phyloP scores from a whole-genome alignment of 1,140 invertebrate genomes.

The Rhopalosiphum maidis region DNA sequence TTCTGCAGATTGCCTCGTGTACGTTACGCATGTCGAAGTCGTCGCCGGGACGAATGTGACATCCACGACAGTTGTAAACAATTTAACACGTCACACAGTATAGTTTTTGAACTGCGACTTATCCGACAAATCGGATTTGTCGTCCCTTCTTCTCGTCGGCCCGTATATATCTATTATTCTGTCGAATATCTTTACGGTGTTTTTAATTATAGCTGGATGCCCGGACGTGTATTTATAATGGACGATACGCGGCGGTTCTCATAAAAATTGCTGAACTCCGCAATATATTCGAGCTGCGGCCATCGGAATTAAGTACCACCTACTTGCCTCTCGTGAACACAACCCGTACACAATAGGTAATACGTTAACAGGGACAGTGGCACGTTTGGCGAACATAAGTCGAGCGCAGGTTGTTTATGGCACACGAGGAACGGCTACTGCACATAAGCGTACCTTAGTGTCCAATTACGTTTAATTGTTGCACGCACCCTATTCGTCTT shows the following conservation, averaged over 20 bases:
- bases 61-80: neutral
- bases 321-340: too few species aligned
- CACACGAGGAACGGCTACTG: neutral
- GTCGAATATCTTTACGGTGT: neutral
- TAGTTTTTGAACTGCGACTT: neutral
- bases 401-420: slow-evolving; percentile 1
- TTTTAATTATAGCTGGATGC: neutral
- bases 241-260: neutral
- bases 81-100: neutral
- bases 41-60: neutral
- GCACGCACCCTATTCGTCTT: neutral
- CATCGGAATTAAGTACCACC: neutral
- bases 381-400: neutral
- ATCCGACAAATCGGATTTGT: neutral
- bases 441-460: neutral
- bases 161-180: neutral
- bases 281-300: neutral
- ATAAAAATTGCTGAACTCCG: neutral
- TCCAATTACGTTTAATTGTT: slow-evolving; percentile 39
- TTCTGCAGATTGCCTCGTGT: too few species aligned
- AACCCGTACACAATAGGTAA: neutral
- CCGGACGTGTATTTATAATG: too few species aligned
- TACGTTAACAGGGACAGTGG: neutral
- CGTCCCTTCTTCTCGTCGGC: neutral
- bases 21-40: neutral